These are phyloP conservation scores for Menura novaehollandiae DNA, from an alignment of 2,113 vertebrate genomes.

Conservation along the genomic window DNA sequence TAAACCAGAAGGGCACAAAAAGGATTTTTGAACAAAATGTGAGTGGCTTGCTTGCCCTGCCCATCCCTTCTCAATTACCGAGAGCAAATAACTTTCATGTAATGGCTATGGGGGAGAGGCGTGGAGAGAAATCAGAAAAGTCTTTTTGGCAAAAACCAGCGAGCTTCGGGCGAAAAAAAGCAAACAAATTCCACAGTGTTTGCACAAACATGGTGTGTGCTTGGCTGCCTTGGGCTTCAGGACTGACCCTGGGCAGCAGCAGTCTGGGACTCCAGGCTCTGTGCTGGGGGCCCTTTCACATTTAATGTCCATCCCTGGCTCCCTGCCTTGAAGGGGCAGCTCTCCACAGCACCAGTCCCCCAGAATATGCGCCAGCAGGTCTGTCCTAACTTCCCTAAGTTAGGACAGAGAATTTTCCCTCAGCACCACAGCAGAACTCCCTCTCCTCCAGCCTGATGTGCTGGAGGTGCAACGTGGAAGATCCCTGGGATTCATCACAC, in stretches of 20 bases:
- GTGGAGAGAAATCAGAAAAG: not conserved
- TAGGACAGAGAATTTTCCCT: not conserved
- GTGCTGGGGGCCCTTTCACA: not conserved
- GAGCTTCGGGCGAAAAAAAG: not conserved
- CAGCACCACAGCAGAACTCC: fast-evolving
- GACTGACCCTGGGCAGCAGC: not conserved
- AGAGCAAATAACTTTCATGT: slow-evolving; percentile 51
- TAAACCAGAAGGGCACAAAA: slow-evolving; percentile 58
- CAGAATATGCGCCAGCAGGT: not conserved
- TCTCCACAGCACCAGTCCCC: not conserved
- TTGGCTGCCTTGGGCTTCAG: not conserved
- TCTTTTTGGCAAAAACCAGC: not conserved
- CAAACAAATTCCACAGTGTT: not conserved
- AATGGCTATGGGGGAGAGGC: not conserved
- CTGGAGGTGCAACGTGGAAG: not conserved
- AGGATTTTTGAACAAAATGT: slow-evolving; percentile 50
- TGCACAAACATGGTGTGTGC: not conserved
- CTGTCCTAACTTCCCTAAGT: not conserved
- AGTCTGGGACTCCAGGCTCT: not conserved
- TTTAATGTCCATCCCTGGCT: not conserved
- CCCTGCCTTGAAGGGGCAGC: not conserved
- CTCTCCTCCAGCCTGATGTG: not conserved
- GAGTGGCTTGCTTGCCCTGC: slow-evolving; percentile 37
- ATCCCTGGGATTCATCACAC: fast-evolving
- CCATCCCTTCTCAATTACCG: slow-evolving; percentile 55